phyloP scores from a whole-genome alignment of 1,140 invertebrate species.

The Thaumatotibia leucotreta region DNA sequence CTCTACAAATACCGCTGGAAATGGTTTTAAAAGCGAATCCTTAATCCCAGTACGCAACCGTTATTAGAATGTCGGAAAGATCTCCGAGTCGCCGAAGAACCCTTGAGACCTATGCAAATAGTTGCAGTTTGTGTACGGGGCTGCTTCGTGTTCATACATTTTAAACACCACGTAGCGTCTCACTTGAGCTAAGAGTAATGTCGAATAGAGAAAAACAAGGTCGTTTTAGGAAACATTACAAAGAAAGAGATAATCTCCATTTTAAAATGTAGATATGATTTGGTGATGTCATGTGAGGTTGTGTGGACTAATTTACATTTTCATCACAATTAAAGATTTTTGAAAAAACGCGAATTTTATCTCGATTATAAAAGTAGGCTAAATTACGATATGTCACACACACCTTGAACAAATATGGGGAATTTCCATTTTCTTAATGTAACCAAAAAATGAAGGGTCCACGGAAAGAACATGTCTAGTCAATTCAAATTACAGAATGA shows the following conservation, averaged over 20 bases:
- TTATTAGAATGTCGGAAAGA: slow-evolving; percentile 9
- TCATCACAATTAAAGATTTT: too few relatives aligned
- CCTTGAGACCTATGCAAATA: slow-evolving; percentile 12
- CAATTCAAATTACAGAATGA: too few relatives aligned
- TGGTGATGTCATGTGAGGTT: not conserved
- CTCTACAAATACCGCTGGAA: not conserved
- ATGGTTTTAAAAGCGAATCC: not conserved
- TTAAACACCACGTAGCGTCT: slow-evolving; percentile 1
- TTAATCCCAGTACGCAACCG: slow-evolving; percentile 1
- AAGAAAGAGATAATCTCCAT: not conserved
- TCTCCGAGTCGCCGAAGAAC: not conserved
- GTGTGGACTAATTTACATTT: too few relatives aligned
- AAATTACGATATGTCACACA: too few relatives aligned
- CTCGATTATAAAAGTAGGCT: too few relatives aligned
- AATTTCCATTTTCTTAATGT: too few relatives aligned
- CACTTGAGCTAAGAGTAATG: not conserved
- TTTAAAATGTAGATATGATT: not conserved
- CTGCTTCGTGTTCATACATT: not conserved
- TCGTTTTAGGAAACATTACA: not conserved
- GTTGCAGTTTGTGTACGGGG: not conserved
- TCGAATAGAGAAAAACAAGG: not conserved
- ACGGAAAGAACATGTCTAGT: too few relatives aligned
- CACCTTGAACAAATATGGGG: too few relatives aligned
- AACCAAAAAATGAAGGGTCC: too few relatives aligned
- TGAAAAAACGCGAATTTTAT: too few relatives aligned